phyloP scores from a whole-genome alignment of 1,140 invertebrate genomes.

The Zaprionus nigranus region DNA sequence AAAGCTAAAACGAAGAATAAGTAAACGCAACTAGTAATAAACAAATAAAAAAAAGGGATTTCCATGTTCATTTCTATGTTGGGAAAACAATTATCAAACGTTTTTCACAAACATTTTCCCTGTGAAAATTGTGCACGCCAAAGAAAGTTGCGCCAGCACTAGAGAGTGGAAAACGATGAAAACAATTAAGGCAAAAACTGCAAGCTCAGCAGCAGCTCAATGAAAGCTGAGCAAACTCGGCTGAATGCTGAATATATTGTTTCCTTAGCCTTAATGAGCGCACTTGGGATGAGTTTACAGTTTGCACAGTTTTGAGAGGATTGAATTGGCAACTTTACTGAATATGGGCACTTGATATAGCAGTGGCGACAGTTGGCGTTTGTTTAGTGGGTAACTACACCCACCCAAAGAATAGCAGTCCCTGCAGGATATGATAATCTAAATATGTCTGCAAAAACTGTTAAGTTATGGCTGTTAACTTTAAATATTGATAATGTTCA shows the following conservation, averaged over 20 bases:
- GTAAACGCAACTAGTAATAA: background rate
- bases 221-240: constrained; percentile 47
- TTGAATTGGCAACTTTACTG: background rate
- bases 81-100: constrained; percentile 33
- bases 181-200: constrained; percentile 68
- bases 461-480: too few relatives aligned
- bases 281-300: constrained; percentile 18
- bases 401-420: too few relatives aligned
- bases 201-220: constrained; percentile 32
- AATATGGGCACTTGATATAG: too few relatives aligned
- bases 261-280: constrained; percentile 42
- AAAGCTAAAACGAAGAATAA: constrained; percentile 15
- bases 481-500: too few relatives aligned
- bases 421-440: too few relatives aligned
- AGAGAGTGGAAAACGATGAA: constrained; percentile 32
- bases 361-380: too few relatives aligned
- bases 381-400: too few relatives aligned
- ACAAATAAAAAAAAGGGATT: constrained; percentile 13
- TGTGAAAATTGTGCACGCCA: constrained; percentile 54
- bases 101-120: constrained; percentile 44
- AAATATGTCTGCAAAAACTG: too few relatives aligned
- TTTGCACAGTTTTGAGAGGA: background rate
- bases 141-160: constrained; percentile 56
- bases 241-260: constrained; percentile 16
- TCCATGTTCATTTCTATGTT: constrained; percentile 21